phyloP scores from a whole-genome alignment of 2,113 vertebrate species.

The Stictonetta naevosa region DNA sequence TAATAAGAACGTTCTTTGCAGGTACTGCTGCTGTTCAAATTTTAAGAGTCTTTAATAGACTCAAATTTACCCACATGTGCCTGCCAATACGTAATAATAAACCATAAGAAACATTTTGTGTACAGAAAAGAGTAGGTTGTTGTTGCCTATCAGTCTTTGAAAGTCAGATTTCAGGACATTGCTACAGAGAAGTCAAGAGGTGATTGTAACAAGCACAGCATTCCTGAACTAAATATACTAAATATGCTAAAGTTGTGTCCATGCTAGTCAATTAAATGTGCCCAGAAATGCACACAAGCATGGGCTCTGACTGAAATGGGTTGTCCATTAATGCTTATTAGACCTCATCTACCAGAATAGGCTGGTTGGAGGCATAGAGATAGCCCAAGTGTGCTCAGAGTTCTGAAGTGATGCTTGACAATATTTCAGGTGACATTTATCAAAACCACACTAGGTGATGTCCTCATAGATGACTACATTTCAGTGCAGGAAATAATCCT shows the following conservation, averaged over 20 bases:
- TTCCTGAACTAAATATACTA: no score
- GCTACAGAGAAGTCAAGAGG: not conserved
- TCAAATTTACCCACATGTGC: not conserved
- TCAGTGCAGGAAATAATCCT: fast-evolving
- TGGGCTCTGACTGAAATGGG: not conserved
- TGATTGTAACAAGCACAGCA: not conserved
- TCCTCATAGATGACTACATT: not conserved
- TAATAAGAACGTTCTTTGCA: not conserved
- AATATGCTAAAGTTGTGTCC: not conserved
- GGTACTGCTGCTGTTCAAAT: not conserved
- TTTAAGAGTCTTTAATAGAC: not conserved
- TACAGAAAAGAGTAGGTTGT: not conserved
- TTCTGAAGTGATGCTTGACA: not conserved
- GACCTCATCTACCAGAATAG: no score
- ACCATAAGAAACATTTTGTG: not conserved
- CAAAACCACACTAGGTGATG: not conserved
- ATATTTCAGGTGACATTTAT: not conserved
- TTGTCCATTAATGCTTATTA: not conserved
- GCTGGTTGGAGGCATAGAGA: not conserved
- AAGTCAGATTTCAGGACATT: not conserved
- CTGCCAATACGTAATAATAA: not conserved
- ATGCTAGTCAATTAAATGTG: not conserved
- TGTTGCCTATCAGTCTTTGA: not conserved
- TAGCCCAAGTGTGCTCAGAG: not conserved
- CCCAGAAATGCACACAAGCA: no score